Conservation (phyloP, 92 coral and sea anemone species). For the Phenganax marumi region DNA sequence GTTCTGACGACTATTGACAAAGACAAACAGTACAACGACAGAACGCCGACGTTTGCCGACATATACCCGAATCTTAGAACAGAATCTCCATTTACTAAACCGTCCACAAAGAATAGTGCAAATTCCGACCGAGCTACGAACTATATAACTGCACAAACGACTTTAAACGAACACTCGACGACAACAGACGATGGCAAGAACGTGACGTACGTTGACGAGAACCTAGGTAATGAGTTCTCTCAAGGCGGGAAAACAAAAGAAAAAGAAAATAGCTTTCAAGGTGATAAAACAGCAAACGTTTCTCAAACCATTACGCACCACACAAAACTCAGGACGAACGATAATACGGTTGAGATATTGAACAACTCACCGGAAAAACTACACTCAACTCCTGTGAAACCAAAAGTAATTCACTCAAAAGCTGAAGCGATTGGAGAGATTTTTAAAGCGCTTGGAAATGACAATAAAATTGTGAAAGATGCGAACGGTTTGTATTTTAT, state of each 20-base stretch:
- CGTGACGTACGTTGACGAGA: constrained; percentile 42
- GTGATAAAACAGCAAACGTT: not conserved
- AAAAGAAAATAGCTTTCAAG: not conserved
- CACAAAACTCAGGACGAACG: constrained; percentile 12
- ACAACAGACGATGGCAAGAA: constrained; percentile 30
- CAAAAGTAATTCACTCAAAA: constrained; percentile 30
- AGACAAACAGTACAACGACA: constrained; percentile 10
- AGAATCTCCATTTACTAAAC: no score
- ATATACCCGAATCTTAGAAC: not conserved
- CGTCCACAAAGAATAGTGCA: no score
- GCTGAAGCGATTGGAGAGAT: constrained; percentile 37
- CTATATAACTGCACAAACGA: not conserved
- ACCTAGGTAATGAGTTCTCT: not conserved
- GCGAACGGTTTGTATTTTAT: constrained; percentile 37
- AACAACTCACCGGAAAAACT: not conserved
- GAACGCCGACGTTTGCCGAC: constrained; percentile 13
- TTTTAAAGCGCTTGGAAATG: constrained; percentile 33
- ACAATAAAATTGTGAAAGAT: constrained; percentile 32
- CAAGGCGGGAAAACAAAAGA: not conserved
- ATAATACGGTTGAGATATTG: not conserved
- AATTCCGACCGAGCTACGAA: not conserved
- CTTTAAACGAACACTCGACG: not conserved
- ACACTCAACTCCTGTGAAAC: not conserved
- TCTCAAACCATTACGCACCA: not conserved
- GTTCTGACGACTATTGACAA: not conserved